Percentiles rank a stretch among this genome's conserved stretches.
Evolutionary conservation across 35 echinoderm and acorn worm species (phyloP).

Genomic region (Ptychodera flava): DNA sequence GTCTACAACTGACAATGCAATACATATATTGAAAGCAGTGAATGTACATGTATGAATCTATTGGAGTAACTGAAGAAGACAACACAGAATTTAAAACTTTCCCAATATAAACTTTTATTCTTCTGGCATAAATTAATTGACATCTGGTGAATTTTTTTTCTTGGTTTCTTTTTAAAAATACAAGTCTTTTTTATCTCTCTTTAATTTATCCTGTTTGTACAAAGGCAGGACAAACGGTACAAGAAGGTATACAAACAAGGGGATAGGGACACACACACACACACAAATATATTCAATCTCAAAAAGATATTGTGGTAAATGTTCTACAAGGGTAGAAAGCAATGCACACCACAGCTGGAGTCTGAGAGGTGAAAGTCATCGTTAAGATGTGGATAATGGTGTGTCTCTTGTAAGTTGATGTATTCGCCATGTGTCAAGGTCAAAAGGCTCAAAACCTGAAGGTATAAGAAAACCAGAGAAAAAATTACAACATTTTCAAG

Average conservation of each 20-base stretch:
- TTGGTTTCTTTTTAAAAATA: neutral
- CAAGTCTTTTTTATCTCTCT: neutral
- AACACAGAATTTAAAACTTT: neutral
- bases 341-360: neutral
- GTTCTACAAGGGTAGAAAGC: neutral
- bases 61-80: too few species aligned
- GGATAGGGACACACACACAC: neutral
- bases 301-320: neutral
- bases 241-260: neutral
- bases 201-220: neutral
- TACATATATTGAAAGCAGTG: too few species aligned
- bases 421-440: neutral
- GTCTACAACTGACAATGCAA: too few species aligned
- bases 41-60: too few species aligned
- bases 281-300: neutral
- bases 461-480: neutral
- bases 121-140: neutral
- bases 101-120: neutral
- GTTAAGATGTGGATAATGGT: neutral
- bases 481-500: too few species aligned
- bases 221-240: neutral
- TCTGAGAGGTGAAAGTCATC: neutral
- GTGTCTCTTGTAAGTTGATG: neutral
- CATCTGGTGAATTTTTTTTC: neutral
- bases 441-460: neutral